phyloP scores from a whole-genome alignment of 2,113 vertebrate genomes.

The Otis tarda region DNA sequence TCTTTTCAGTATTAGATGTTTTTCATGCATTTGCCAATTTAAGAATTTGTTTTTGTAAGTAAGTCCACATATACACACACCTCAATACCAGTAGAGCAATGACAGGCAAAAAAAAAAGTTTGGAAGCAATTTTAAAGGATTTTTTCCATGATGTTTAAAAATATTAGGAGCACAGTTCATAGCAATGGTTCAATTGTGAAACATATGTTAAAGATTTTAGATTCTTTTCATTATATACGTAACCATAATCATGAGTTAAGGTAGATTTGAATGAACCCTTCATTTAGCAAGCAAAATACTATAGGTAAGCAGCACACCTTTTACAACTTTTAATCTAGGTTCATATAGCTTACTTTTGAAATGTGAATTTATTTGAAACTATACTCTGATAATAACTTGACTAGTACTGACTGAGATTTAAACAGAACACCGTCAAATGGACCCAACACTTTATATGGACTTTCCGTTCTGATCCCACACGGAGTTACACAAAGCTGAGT shows the following conservation, averaged over 20 bases:
- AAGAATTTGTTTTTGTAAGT: background rate
- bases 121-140: background rate
- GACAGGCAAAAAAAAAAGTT: background rate
- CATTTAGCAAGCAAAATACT: background rate
- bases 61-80: background rate
- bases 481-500: background rate
- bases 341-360: background rate
- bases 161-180: constrained; percentile 1
- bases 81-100: background rate
- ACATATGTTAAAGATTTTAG: constrained; percentile 47
- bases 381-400: background rate
- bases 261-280: background rate
- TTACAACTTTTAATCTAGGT: background rate
- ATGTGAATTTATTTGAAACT: background rate
- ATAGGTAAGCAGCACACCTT: background rate
- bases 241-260: constrained; percentile 1
- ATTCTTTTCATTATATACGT: background rate
- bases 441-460: background rate
- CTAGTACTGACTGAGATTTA: background rate
- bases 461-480: background rate
- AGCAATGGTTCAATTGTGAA: constrained; percentile 25
- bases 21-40: constrained; percentile 38
- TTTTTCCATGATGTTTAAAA: background rate
- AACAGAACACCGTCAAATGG: background rate
- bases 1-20: constrained; percentile 24